Evolutionary conservation across 2,888 invertebrate species (phyloP), one percentile per base, ranked within the genome.

Genomic region (Heliconius hortense): DNA sequence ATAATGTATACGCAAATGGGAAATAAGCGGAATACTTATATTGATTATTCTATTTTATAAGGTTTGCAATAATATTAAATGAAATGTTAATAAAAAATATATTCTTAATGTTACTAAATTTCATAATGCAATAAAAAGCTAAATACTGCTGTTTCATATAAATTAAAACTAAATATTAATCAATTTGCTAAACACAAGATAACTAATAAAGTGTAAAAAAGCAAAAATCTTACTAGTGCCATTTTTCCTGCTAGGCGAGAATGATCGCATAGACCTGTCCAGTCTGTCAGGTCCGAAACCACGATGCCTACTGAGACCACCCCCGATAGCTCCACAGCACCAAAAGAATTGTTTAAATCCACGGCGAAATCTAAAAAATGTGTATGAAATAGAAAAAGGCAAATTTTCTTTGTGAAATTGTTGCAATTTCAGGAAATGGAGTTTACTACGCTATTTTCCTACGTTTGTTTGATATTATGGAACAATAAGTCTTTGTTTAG

Each of bases 331-430:
- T 35, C 97, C 96, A 84, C 98, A 97, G 94, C 98, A 98, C 84
- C 97, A 96, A 92, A 98, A 98, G 89, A 98, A 97, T 88, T 97
- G 97, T 85, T 97, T 97, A 92, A 99, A 98, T 13, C 99, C 99
- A 82, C 98, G 96, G 68, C 98, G 96, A 91, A 99, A 99, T 89
- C 98, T 98, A 90, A 35, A 53, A 66, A 64, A 13, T n/a, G 31
- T 62, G n/a, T 39, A 39, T 64, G 1, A 64, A 21, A 35, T n/a
- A 66, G 24, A 24, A 66, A 66, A 39, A 0, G 1, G 24, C 15
- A 48, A 31, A 35, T 35, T 35, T n/a, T 1, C 21, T 4, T 13
- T 28, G 8, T 2, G 21, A 53, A 53, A 53, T 53, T n/a, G 53
- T 8, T 3, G 10, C 21, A n/a, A 56, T 56, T 56, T 56, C 0